A percentile compares a stretch with the other conserved stretches of the same genome.
Evolutionary conservation across 2,113 vertebrate species (phyloP).

Genomic region (Gnathonemus longibarbis): DNA sequence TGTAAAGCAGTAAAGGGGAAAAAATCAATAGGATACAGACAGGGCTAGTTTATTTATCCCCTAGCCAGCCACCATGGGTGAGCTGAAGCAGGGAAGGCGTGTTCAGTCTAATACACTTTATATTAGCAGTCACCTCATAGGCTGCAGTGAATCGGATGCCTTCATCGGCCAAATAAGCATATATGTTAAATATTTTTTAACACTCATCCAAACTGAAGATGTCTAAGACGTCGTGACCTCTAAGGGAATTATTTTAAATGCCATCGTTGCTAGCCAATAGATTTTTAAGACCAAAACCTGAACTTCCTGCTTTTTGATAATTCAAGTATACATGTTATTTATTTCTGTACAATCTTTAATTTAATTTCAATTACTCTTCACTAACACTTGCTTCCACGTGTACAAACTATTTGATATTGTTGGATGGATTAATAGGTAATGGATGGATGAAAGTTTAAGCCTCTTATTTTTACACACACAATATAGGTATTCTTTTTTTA

Average conservation of each 20-base stretch:
- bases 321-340: background rate
- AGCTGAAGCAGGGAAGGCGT: background rate
- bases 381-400: background rate
- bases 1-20: background rate
- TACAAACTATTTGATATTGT: background rate
- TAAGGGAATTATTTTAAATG: background rate
- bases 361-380: background rate
- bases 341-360: background rate
- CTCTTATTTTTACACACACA: background rate
- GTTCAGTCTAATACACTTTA: background rate
- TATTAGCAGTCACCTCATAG: background rate
- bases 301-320: background rate
- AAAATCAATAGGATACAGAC: slow-evolving; percentile 11
- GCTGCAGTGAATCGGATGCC: background rate
- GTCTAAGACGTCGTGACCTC: background rate
- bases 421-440: background rate
- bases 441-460: background rate
- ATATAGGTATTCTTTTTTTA: background rate
- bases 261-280: background rate
- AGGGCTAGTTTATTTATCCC: background rate
- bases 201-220: background rate
- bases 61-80: background rate
- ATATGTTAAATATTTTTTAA: background rate
- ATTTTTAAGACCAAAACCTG: background rate
- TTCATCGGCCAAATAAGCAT: background rate